Evolutionary conservation across 2,888 invertebrate species (phyloP), one percentile per base, ranked within the genome.

Genomic region (Synanthedon tipuliformis): DNA sequence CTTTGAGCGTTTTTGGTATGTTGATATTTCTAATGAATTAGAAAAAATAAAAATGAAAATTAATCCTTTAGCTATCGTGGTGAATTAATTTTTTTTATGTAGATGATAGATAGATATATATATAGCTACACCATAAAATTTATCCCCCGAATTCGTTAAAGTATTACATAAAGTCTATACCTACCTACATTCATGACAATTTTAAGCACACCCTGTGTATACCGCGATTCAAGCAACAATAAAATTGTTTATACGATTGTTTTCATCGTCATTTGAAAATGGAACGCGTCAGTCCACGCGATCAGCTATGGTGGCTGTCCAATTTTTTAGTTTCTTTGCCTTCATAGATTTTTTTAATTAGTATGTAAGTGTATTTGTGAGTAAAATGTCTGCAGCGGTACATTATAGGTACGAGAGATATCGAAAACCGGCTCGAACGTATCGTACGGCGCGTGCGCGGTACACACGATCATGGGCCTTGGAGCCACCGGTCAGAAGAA

Each of bases 171-270:
- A 27, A 27, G 8, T 27, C 2, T 27, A 8, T 27, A 8, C 1
- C 7, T 23, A 23, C 7, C 8, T 27, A 34, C 10, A 34, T 34
- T 10, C 7, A 34, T 34, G 15, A 45, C 45, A 13, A n/a, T 45
- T 45, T 49, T 15, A 56, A 60, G 60, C 68, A 63, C 76, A 79
- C 68, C 74, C 75, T 70, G 69, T 71, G 61, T 60, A 65, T 58
- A 58, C 57, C 23, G 48, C 45, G 58, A 61, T 57, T 61, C 64
- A 69, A 65, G 69, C 66, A 75, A 75, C 73, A 82, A 79, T 75
- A 77, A 75, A 74, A 80, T 81, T 84, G 85, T 84, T 83, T 80
- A 78, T 78, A 66, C 66, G 69, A 71, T 75, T 80, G 77, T 76
- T 75, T 70, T 75, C 73, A 77, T 77, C 65, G 78, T 75, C 78